Conservation (phyloP, 1,140 invertebrate genomes). For the Atta texana region DNA sequence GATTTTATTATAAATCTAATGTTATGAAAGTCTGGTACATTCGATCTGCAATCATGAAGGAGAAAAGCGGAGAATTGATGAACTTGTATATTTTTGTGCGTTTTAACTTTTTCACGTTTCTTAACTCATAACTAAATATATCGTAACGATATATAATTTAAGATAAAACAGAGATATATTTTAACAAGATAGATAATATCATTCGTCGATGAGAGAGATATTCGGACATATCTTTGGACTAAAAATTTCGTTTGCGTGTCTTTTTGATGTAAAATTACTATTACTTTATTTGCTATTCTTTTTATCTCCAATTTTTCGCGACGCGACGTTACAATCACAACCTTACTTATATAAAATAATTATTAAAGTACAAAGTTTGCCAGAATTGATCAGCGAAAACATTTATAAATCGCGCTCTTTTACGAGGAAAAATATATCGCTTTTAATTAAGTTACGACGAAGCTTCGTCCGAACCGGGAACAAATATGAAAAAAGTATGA, state of each 20-base stretch:
- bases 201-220: not conserved
- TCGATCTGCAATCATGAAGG: slow-evolving; percentile 63
- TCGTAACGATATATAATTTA: slow-evolving; percentile 13
- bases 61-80: slow-evolving; percentile 27
- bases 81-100: slow-evolving; percentile 26
- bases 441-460: slow-evolving; percentile 51
- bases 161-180: slow-evolving; percentile 38
- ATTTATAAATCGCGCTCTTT: slow-evolving; percentile 21
- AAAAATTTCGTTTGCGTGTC: slow-evolving; percentile 3
- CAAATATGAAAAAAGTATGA: slow-evolving; percentile 61
- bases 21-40: slow-evolving; percentile 46
- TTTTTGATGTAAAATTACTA: not conserved
- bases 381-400: slow-evolving; percentile 29
- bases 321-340: slow-evolving; percentile 49
- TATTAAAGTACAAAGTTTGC: slow-evolving; percentile 67
- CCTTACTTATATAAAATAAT: slow-evolving; percentile 53
- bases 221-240: slow-evolving; percentile 14
- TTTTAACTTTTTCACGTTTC: slow-evolving; percentile 33
- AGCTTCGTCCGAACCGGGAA: slow-evolving; percentile 68
- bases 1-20: slow-evolving; percentile 53
- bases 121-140: slow-evolving; percentile 33
- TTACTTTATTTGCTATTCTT: not conserved
- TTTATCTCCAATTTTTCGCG: not conserved
- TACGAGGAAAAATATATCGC: slow-evolving; percentile 23
- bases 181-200: slow-evolving; percentile 25